A percentile compares a stretch with the other conserved stretches of the same genome.
Conservation (phyloP, 2,888 invertebrate genomes). For the Pocota personata region DNA sequence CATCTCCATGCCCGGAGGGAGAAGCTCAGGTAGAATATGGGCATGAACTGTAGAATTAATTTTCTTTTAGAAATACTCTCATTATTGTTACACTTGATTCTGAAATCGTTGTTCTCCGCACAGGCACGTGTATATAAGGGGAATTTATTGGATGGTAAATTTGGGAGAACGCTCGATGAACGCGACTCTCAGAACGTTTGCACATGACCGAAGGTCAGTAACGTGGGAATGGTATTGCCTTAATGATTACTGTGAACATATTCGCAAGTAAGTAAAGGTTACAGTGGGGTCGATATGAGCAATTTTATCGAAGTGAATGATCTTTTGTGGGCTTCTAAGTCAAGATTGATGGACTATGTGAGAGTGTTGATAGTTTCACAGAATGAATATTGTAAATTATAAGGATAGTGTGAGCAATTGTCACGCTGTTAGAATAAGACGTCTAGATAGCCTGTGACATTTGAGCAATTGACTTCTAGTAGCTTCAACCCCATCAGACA, state of each 20-base stretch:
- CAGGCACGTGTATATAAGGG: neutral
- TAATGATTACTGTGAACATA: conserved; percentile 20
- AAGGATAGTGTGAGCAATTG: no score
- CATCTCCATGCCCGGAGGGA: neutral
- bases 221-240: conserved; percentile 22
- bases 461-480: no score
- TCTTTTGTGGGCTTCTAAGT: neutral
- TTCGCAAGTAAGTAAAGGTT: neutral
- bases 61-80: conserved; percentile 1
- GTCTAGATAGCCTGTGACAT: no score
- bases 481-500: no score
- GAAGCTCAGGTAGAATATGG: neutral
- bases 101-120: neutral
- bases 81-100: conserved; percentile 1
- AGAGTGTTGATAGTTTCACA: no score
- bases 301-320: neutral
- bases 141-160: conserved; percentile 21
- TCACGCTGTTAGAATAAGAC: no score
- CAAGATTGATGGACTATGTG: no score
- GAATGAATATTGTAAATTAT: no score
- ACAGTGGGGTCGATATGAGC: conserved; percentile 15
- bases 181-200: conserved; percentile 4
- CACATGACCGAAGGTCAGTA: conserved; percentile 65
- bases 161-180: conserved; percentile 5
- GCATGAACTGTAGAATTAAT: conserved; percentile 18